Evolutionary conservation across 1,140 invertebrate species (phyloP), one percentile per base, ranked within the genome.

Genomic region (Acromyrmex charruanus): DNA sequence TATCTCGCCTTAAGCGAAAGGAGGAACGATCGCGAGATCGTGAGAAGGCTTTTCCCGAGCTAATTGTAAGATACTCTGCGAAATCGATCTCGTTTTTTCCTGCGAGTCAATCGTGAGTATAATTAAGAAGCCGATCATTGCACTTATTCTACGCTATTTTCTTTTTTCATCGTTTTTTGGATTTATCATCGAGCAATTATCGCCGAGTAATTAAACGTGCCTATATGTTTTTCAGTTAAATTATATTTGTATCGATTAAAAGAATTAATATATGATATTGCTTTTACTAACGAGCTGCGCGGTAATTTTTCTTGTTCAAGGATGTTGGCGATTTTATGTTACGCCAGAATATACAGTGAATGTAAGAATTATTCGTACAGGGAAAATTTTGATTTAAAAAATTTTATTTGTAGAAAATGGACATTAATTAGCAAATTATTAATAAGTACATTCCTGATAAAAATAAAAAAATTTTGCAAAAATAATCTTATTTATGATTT

Each of bases 41-140:
- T 86, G 89, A 80, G 88, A 90, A 89, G 14, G 16, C n/a, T 77
- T 68, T 85, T 85, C 59, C 55, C 28, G 35, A 31, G 25, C 77
- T n/a, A 44, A 44, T 44, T 44, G 39, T 44, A 0, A 31, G 7
- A 58, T 25, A 49, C 18, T 49, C 35, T 9, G 31, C 53, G 16
- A 58, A 14, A 18, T 31, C 35, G 49, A 68, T 66, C 49, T 31
- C 18, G 18, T 85, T 79, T 85, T 35, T n/a, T 65, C 18, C 18
- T 12, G 65, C 58, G 21, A 58, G 12, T 59, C 5, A 10, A 44
- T 71, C 44, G 2, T 9, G n/a, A 14, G 0, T 28, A 14, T 44
- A 44, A 44, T 44, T 9, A 10, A 28, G 49, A 49, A 55, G 10
- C 25, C 25, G 39, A 51, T 28, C 14, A 14, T n/a, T 18, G 18